phyloP scores from a whole-genome alignment of 2,888 invertebrate genomes.

The Melangyna quadrimaculata region DNA sequence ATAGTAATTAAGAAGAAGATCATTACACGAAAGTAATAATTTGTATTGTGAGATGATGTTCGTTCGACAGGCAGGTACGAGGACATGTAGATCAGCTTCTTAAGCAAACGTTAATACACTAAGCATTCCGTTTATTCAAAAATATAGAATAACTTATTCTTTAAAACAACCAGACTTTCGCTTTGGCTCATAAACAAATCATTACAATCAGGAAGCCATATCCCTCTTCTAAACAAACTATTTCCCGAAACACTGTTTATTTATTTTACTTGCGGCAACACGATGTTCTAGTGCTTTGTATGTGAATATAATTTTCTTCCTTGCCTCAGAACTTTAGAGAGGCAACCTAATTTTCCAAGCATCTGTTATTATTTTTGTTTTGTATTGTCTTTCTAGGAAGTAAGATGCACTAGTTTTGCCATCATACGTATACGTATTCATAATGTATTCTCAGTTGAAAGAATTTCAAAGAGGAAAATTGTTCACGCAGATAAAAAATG shows the following conservation, averaged over 20 bases:
- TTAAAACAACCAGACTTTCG: not conserved
- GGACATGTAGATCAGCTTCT: too few relatives aligned
- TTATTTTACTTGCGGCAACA: conserved; percentile 6
- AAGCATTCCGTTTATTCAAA: not conserved
- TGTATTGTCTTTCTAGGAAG: conserved; percentile 27
- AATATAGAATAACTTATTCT: not conserved
- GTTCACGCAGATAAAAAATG: not conserved
- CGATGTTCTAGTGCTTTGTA: not conserved
- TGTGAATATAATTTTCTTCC: not conserved
- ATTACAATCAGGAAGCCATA: not conserved
- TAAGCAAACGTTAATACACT: not conserved
- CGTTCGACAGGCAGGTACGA: too few relatives aligned
- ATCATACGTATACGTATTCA: conserved; percentile 2
- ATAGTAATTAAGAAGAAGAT: too few relatives aligned
- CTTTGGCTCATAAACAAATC: not conserved
- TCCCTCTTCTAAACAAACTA: not conserved
- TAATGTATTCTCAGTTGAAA: conserved; percentile 14
- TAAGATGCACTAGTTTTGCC: conserved; percentile 14
- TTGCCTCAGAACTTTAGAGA: not conserved
- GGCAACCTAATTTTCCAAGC: conserved; percentile 38
- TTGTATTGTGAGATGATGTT: too few relatives aligned
- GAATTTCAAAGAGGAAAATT: not conserved
- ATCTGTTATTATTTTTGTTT: not conserved
- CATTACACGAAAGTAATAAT: too few relatives aligned
- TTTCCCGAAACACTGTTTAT: not conserved